These are phyloP conservation scores for Drosophila pandora DNA, from an alignment of 1,140 invertebrate species.

Conservation along the genomic window DNA sequence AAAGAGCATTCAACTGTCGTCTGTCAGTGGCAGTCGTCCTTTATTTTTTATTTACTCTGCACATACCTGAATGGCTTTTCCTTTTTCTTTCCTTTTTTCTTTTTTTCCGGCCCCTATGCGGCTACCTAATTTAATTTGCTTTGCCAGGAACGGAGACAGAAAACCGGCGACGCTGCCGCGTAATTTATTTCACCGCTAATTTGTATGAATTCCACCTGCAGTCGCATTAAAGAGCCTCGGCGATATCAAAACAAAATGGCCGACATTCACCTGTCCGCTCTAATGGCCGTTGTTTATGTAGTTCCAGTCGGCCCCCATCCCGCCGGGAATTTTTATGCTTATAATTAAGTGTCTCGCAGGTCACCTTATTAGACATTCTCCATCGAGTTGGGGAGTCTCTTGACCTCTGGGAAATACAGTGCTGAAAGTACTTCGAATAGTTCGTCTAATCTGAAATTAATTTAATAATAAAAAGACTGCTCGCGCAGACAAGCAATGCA, in stretches of 20 bases:
- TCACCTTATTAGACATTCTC: slow-evolving; percentile 21
- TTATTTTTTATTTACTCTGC: slow-evolving; percentile 56
- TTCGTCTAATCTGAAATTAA: slow-evolving; percentile 5
- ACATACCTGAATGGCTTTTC: slow-evolving; percentile 40
- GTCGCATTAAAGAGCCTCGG: slow-evolving; percentile 48
- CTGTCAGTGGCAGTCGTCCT: not conserved
- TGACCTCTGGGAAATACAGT: not conserved
- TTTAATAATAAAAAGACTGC: not conserved
- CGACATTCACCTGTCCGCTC: slow-evolving; percentile 49
- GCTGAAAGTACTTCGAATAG: not conserved
- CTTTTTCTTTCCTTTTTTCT: slow-evolving; percentile 9
- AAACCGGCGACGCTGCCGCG: slow-evolving; percentile 26
- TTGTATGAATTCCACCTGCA: slow-evolving; percentile 69
- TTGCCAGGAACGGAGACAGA: slow-evolving; percentile 8
- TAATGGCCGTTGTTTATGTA: slow-evolving; percentile 58
- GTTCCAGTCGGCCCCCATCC: slow-evolving; percentile 30
- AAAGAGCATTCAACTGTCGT: not conserved
- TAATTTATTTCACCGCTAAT: slow-evolving; percentile 77
- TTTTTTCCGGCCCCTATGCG: slow-evolving; percentile 6
- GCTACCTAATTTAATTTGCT: slow-evolving; percentile 64
- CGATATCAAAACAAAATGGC: slow-evolving; percentile 59
- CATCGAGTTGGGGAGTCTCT: slow-evolving; percentile 20
- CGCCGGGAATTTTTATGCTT: slow-evolving; percentile 49
- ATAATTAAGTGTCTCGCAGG: slow-evolving; percentile 70
- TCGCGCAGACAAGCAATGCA: slow-evolving; percentile 5